Evolutionary conservation across 2,113 vertebrate species (phyloP).

Genomic region (Chaetodon trifascialis): DNA sequence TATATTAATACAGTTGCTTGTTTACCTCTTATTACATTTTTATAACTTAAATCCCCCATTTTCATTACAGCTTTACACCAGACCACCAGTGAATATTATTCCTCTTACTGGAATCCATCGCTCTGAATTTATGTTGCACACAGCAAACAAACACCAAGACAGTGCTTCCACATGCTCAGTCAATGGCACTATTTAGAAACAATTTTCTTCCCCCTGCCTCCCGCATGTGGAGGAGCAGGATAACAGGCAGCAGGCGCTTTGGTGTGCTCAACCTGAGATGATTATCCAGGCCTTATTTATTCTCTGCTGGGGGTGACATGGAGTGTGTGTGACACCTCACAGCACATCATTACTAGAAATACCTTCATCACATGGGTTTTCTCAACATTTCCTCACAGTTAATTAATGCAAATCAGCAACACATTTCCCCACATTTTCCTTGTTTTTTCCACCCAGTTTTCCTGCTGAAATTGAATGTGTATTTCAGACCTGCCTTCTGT

Average conservation of each 20-base stretch:
- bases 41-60: background rate
- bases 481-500: background rate
- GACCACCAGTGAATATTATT: background rate
- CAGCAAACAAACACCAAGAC: background rate
- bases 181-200: conserved; percentile 6
- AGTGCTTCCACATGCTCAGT: background rate
- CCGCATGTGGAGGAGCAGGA: conserved; percentile 29
- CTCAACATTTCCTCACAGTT: background rate
- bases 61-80: background rate
- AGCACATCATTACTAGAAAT: background rate
- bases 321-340: conserved; percentile 14
- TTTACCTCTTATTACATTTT: background rate
- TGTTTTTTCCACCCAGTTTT: background rate
- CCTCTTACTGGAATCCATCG: background rate
- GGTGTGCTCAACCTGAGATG: conserved; percentile 39
- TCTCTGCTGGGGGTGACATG: conserved; percentile 34
- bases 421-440: background rate
- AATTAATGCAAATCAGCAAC: background rate
- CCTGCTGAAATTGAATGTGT: conserved; percentile 30
- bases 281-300: conserved; percentile 49
- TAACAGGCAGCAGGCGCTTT: conserved; percentile 14
- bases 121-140: conserved; percentile 25
- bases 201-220: conserved; percentile 22
- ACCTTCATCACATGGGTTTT: background rate
- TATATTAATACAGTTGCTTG: background rate